Base-by-base conservation (phyloP, 2,888 invertebrate genomes). In the Sacculina carcini region DNA sequence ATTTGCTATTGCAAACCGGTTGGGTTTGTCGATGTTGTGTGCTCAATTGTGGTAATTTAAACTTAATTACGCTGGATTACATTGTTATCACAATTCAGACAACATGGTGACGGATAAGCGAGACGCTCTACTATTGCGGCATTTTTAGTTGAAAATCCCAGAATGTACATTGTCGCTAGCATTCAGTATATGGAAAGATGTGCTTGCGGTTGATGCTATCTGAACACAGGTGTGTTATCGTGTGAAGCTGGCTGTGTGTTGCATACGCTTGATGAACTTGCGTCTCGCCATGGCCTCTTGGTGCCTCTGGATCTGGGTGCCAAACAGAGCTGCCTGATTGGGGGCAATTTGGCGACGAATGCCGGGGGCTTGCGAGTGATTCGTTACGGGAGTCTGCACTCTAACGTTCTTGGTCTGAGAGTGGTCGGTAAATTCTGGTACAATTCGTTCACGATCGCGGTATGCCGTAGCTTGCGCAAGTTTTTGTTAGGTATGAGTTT, bases 271-370 rank as follows among this genome's bases (percentile, higher is more conserved):
- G 89, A 94, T 59, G 72, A 74, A 51, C 72, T 77, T 61, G 72
- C 86, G 3, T 69, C 72, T 4, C 74, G 79, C 7, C 69, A 71
- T 51, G 78, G 76, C n/a, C 71, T 87, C 36, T 85, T 87, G 66
- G 85, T 96, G 76, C 98, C 98, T 0, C 64, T 96, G 52, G 98
- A 98, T 69, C 71, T 98, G 54, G 96, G 96, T 0, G 92, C 96
- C 0, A 96, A 96, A 67, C 90, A 89, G 28, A 79, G 80, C 53
- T 94, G 92, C 62, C 82, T 90, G 51, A 84, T 96, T 58, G 94
- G 94, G 19, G 96, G 96, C 19, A 94, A 94, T 65, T 72, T 92
- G 26, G 79, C 92, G 34, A 96, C 96, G 14, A 94, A 94, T 68
- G 96, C 96, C 0, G 96, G 96, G 0, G 98, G 98, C 0, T 66